These are phyloP conservation scores for Stegostoma tigrinum DNA, from an alignment of 2,113 vertebrate species.

Conservation along the genomic window DNA sequence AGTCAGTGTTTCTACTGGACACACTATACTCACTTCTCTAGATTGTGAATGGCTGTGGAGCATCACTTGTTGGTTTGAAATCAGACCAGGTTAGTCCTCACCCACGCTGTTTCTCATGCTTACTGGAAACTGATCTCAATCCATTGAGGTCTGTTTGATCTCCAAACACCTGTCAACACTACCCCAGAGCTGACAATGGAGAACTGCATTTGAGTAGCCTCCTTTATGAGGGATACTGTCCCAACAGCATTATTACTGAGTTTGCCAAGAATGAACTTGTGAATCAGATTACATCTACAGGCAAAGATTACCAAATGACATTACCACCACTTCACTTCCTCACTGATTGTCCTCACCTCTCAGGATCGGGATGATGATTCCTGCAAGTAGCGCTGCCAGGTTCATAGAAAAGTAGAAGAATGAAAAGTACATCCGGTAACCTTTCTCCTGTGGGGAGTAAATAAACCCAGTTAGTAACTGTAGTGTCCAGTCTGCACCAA, in stretches of 20 bases:
- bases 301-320: not conserved
- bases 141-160: not conserved
- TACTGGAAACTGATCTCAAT: not conserved
- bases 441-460: not conserved
- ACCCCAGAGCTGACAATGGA: not conserved
- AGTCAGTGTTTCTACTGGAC: not conserved
- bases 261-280: not conserved
- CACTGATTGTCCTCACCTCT: not conserved
- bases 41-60: too few relatives aligned
- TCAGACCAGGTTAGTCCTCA: not conserved
- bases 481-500: not conserved
- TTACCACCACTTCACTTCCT: not conserved
- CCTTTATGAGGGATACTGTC: not conserved
- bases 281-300: not conserved
- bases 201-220: not conserved
- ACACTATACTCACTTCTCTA: too few relatives aligned
- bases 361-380: not conserved
- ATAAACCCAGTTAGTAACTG: not conserved
- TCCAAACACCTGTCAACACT: not conserved
- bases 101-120: not conserved
- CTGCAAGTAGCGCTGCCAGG: not conserved
- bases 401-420: slow-evolving; percentile 21
- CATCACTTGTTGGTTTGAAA: not conserved
- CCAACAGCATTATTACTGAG: not conserved
- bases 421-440: not conserved